Evolutionary conservation across 2,797 vertebrate species (phyloP), one percentile per base, ranked within the genome.

Genomic region (Anniella stebbinsi): DNA sequence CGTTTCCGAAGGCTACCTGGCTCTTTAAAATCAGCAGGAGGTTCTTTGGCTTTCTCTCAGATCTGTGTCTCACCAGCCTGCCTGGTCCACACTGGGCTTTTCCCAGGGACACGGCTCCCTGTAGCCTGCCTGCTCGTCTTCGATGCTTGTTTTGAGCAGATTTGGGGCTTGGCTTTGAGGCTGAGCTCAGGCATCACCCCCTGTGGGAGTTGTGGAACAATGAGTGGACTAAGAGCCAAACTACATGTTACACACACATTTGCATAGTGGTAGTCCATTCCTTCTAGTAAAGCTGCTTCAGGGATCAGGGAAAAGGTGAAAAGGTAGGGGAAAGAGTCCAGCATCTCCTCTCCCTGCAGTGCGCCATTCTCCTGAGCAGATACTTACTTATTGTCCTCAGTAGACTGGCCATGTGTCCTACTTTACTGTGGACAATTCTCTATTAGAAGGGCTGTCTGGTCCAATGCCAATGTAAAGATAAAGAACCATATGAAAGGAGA

Each of bases 41-140:
- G n/a, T 45, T 91, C 96, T 45, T 28, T 45, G 45, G 82, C 57
- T 25, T 84, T 82, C 30, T 84, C 72, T 41, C 4, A 81, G 72
- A 17, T 8, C 0, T 30, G 73, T 45, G 84, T 73, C 73, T 90
- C 86, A 51, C 91, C 84, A 76, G 84, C 30, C 81, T 18, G 86
- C 2, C 0, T 0, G 67, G 87, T 86, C 9, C 67, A 89, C 5
- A 15, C 72, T 83, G 80, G 93, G 80, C 87, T 86, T 93, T 94
- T 95, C 41, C 89, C 84, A 92, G 80, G 11, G 1, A 0, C 0
- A 4, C 0, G 0, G 0, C 72, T 78, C 70, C 38, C 41, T n/a
- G 63, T 38, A 51, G 38, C 57, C 63, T 81, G 88, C 86, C 82
- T 88, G 77, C 88, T 75, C 63, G 89, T 93, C 81, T 63, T 69